A percentile compares a stretch with the other conserved stretches of the same genome.
These are phyloP conservation scores for Ceratina japonica DNA, from an alignment of 1,140 invertebrate species.

Conservation along the genomic window DNA sequence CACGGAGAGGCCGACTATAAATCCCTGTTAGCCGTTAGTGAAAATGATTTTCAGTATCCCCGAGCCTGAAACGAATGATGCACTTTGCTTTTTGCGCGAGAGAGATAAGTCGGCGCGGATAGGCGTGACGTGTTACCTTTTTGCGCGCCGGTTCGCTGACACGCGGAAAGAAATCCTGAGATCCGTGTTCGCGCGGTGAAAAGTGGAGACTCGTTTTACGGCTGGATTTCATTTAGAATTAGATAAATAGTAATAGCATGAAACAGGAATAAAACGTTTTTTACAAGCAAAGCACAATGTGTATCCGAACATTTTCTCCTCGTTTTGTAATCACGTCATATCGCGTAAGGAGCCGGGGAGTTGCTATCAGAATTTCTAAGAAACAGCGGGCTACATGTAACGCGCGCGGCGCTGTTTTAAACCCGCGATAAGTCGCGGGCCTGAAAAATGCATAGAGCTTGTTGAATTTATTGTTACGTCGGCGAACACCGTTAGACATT, in stretches of 20 bases:
- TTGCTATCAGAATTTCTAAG: no score
- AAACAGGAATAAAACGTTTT: not conserved
- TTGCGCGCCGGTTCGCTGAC: not conserved
- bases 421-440: no score
- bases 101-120: slow-evolving; percentile 18
- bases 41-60: slow-evolving; percentile 30
- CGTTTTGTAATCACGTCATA: not conserved
- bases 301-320: not conserved
- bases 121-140: slow-evolving; percentile 10
- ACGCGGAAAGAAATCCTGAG: slow-evolving; percentile 21
- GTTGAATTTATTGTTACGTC: slow-evolving; percentile 21
- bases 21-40: slow-evolving; percentile 2
- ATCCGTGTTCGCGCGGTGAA: not conserved
- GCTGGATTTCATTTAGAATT: not conserved
- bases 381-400: no score
- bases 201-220: not conserved
- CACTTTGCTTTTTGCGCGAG: slow-evolving; percentile 13
- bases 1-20: slow-evolving; percentile 2
- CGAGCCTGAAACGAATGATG: slow-evolving; percentile 4
- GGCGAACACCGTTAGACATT: slow-evolving; percentile 30
- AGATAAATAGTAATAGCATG: slow-evolving; percentile 3
- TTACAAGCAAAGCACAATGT: not conserved
- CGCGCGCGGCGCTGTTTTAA: no score
- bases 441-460: not conserved
- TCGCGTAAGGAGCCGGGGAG: no score